A percentile compares a stretch with the other conserved stretches of the same genome.
phyloP scores from a whole-genome alignment of 2,113 vertebrate species.

The Cololabis saira region DNA sequence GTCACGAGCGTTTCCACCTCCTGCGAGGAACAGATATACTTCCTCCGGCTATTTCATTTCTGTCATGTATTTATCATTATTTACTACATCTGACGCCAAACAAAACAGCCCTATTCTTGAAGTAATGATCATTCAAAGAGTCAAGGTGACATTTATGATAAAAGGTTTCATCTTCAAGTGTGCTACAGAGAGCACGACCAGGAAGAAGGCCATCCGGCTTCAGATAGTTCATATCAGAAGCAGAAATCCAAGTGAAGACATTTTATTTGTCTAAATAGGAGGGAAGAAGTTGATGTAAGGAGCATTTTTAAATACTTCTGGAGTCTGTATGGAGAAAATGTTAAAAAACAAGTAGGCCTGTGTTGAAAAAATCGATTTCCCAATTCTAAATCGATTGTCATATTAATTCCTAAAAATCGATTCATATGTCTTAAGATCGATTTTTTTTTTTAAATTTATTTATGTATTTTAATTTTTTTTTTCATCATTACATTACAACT shows the following conservation, averaged over 20 bases:
- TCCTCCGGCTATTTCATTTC: too few relatives aligned
- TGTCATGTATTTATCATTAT: too few relatives aligned
- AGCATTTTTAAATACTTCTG: background rate
- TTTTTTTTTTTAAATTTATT: too few relatives aligned
- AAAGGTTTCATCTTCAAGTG: background rate
- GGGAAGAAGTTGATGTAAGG: background rate
- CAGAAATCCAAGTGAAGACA: constrained; percentile 25
- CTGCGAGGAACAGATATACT: constrained; percentile 31
- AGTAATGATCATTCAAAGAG: constrained; percentile 24
- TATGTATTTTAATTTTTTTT: too few relatives aligned
- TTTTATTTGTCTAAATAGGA: constrained; percentile 8
- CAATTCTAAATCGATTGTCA: too few relatives aligned
- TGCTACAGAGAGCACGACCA: background rate
- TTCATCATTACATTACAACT: too few relatives aligned
- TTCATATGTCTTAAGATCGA: too few relatives aligned
- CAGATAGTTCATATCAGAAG: background rate
- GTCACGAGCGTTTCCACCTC: constrained; percentile 54
- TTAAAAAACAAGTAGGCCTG: constrained; percentile 13
- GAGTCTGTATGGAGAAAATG: constrained; percentile 27
- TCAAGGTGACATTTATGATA: constrained; percentile 19
- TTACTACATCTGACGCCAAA: too few relatives aligned
- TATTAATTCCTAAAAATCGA: too few relatives aligned
- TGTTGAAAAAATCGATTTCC: too few relatives aligned
- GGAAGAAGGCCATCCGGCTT: constrained; percentile 33
- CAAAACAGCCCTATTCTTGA: background rate